These are phyloP conservation scores for Diplodus sargus DNA, from an alignment of 2,797 vertebrate genomes.

Conservation along the genomic window DNA sequence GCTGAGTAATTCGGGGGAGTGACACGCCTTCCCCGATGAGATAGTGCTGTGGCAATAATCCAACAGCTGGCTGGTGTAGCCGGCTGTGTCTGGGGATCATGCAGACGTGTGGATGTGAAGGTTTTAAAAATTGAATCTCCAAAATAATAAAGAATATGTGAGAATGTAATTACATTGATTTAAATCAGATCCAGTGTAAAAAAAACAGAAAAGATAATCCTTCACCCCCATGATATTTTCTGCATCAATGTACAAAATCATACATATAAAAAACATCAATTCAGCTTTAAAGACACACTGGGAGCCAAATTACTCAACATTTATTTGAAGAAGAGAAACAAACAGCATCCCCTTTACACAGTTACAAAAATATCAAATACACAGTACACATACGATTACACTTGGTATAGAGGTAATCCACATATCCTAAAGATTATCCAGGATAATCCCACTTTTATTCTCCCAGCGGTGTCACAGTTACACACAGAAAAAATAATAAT, in stretches of 20 bases:
- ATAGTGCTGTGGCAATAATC: slow-evolving; percentile 74
- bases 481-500: slow-evolving; percentile 45
- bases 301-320: slow-evolving; percentile 57
- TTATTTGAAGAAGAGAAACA: slow-evolving; percentile 79
- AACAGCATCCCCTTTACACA: slow-evolving; percentile 62
- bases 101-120: slow-evolving; percentile 37
- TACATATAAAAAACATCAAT: not conserved
- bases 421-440: slow-evolving; percentile 75
- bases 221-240: not conserved
- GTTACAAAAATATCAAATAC: slow-evolving; percentile 65
- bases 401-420: slow-evolving; percentile 75
- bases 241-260: not conserved
- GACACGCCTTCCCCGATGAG: slow-evolving; percentile 85
- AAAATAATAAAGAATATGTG: not conserved
- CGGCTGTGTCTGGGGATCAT: slow-evolving; percentile 63
- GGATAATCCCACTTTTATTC: slow-evolving; percentile 72
- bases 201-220: not conserved
- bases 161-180: not conserved
- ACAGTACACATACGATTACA: slow-evolving; percentile 65
- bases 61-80: slow-evolving; percentile 76
- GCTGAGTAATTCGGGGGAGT: slow-evolving; percentile 75
- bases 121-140: slow-evolving; percentile 32
- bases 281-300: slow-evolving; percentile 1
- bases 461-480: slow-evolving; percentile 71
- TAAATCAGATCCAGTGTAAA: not conserved